These are phyloP conservation scores for Uloborus diversus DNA, from an alignment of 1,140 invertebrate species.

Conservation along the genomic window DNA sequence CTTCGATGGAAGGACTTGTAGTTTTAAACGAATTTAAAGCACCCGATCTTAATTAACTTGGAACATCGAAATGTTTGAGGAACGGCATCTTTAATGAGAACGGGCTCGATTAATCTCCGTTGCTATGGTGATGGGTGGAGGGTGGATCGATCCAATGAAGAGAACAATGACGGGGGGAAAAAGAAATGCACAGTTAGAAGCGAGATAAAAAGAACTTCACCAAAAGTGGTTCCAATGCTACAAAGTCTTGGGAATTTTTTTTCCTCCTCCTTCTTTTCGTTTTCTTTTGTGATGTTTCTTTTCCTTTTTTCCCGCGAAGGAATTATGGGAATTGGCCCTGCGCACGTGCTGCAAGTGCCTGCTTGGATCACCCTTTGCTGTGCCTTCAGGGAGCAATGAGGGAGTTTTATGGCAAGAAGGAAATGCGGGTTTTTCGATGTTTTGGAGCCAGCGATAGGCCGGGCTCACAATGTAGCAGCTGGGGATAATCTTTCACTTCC, in stretches of 20 bases:
- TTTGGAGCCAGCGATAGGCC: slow-evolving; percentile 20
- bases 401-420: slow-evolving; percentile 48
- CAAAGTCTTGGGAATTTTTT: slow-evolving; percentile 35
- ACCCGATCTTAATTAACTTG: slow-evolving; percentile 56
- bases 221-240: slow-evolving; percentile 53
- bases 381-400: slow-evolving; percentile 51
- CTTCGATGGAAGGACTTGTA: slow-evolving; percentile 25
- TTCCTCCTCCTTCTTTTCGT: not conserved
- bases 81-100: slow-evolving; percentile 55
- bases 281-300: slow-evolving; percentile 31
- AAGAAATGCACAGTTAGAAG: slow-evolving; percentile 41
- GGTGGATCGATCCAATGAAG: slow-evolving; percentile 44
- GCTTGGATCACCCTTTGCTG: slow-evolving; percentile 49
- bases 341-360: slow-evolving; percentile 47
- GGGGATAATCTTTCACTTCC: slow-evolving; percentile 53
- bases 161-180: slow-evolving; percentile 39
- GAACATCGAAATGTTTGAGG: slow-evolving; percentile 52
- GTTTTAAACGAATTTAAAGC: slow-evolving; percentile 57
- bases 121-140: slow-evolving; percentile 37
- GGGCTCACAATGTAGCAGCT: slow-evolving; percentile 51
- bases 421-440: slow-evolving; percentile 43
- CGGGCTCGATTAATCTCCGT: slow-evolving; percentile 50
- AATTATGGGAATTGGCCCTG: slow-evolving; percentile 54
- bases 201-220: slow-evolving; percentile 54
- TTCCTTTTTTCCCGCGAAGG: slow-evolving; percentile 36